Conservation (phyloP, 2,113 vertebrate species). For the Nothocercus julius region DNA sequence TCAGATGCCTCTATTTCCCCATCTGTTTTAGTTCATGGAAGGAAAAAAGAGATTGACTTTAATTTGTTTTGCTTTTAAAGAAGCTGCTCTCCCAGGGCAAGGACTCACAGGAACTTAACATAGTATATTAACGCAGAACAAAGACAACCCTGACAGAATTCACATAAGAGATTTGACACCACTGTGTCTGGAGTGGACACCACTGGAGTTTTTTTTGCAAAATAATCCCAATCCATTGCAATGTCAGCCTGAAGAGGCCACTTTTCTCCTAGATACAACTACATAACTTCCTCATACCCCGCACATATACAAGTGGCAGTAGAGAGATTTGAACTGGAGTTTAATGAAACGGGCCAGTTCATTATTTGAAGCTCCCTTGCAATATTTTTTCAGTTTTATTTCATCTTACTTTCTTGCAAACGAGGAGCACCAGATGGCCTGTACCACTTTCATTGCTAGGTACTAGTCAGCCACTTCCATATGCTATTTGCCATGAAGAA, state of each 20-base stretch:
- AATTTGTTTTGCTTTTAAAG: neutral
- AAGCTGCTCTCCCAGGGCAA: neutral
- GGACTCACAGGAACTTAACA: neutral
- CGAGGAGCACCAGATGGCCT: conserved; percentile 38
- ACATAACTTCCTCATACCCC: neutral
- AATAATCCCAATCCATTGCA: neutral
- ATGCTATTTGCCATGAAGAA: conserved; percentile 63
- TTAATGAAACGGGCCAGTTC: conserved; percentile 57
- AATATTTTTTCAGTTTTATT: conserved; percentile 12
- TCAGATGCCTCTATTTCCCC: neutral
- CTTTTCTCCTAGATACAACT: neutral
- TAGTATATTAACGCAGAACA: neutral
- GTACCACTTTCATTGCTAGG: conserved; percentile 21
- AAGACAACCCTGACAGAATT: neutral
- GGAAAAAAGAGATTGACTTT: neutral
- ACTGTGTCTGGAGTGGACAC: neutral
- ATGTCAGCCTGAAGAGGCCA: neutral
- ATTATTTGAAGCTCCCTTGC: conserved; percentile 34
- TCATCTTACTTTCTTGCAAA: neutral
- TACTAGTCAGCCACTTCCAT: conserved; percentile 51
- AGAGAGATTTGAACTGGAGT: conserved; percentile 28
- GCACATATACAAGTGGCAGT: neutral
- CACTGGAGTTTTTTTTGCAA: neutral
- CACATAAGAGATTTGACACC: neutral
- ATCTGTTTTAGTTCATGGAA: neutral